phyloP scores from a whole-genome alignment of 2,113 vertebrate genomes.

The Typhlomys cinereus region DNA sequence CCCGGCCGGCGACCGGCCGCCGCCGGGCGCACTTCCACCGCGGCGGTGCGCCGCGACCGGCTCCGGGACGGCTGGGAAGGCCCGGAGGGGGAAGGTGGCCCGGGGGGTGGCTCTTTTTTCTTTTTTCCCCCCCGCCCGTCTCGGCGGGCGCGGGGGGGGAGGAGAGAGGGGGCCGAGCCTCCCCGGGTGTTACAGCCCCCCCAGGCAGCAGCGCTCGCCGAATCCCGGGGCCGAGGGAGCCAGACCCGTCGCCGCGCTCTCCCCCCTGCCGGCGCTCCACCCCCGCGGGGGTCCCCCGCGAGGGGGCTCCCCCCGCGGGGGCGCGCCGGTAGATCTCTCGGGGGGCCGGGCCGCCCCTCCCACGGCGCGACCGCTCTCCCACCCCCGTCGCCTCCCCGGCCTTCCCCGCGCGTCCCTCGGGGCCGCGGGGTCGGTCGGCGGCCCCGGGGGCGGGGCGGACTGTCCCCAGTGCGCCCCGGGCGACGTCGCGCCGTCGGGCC shows the following conservation, averaged over 20 bases:
- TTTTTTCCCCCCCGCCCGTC: too few species aligned
- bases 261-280: slow-evolving; percentile 28
- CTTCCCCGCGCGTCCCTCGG: too few species aligned
- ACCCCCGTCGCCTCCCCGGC: too few species aligned
- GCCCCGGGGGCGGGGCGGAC: not conserved
- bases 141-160: too few species aligned
- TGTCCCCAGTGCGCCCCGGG: slow-evolving; percentile 33
- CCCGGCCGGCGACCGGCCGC: slow-evolving; percentile 12
- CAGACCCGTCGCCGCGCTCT: slow-evolving; percentile 46
- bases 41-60: slow-evolving; percentile 47
- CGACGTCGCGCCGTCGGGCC: not conserved
- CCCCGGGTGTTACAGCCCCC: slow-evolving; percentile 25
- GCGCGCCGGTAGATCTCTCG: too few species aligned
- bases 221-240: slow-evolving; percentile 32
- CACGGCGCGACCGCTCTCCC: slow-evolving; percentile 8
- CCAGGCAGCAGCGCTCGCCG: not conserved
- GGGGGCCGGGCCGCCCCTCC: slow-evolving; percentile 20
- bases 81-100: slow-evolving; percentile 60
- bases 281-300: too few species aligned
- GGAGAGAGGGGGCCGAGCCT: too few species aligned
- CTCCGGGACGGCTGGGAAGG: slow-evolving; percentile 64
- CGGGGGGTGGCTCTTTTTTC: not conserved
- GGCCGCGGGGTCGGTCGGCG: too few species aligned
- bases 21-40: slow-evolving; percentile 57
- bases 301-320: too few species aligned